Base-by-base conservation (phyloP, 2,113 vertebrate species). In the Ovibos moschatus region DNA sequence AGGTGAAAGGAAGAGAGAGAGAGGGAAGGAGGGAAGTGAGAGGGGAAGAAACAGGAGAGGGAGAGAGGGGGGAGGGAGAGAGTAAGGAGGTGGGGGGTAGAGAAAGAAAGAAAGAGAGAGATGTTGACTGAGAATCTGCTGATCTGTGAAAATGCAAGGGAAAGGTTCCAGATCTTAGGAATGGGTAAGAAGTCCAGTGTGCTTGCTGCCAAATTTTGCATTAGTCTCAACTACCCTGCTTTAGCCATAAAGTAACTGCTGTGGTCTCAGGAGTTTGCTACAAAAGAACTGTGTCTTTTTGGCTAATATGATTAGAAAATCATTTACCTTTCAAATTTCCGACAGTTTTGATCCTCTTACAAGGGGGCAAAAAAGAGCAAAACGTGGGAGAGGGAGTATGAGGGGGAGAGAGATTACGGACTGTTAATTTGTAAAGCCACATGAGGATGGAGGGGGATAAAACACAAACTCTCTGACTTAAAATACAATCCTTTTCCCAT, bases 131-230 rank as follows among this genome's bases (percentile, higher is more conserved):
- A 78, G 25, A 62, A 97, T 95, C 45, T 98, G 97, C 98, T 97
- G 92, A 97, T 97, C 47, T 96, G 55, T 67, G 93, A 97, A 95
- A 97, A 93, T 25, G 11, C 82, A 87, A 87, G 95, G 97, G 82
- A 57, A 93, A 95, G n/a, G 67, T 50, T 95, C 86, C 91, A 4
- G 83, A 92, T 87, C 92, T 97, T 96, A 97, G 96, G 95, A 98
- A 94, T 51, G 92, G 92, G 60, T 86, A 96, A 94, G 97, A 91
- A 90, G 86, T 51, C 10, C 5, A 95, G 57, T 85, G 71, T 23
- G 43, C 95, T 78, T 95, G 97, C 95, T 98, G 98, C 98, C 98
- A 98, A 96, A 3, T 76, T 93, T 95, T 17, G 93, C 98, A 98
- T 99, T 98, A 98, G 97, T 11, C 62, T 96, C 62, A 85, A 95